Evolutionary conservation across 2,113 vertebrate genomes (phyloP), one percentile per base, ranked within the genome.

Genomic region (Toxostoma redivivum): DNA sequence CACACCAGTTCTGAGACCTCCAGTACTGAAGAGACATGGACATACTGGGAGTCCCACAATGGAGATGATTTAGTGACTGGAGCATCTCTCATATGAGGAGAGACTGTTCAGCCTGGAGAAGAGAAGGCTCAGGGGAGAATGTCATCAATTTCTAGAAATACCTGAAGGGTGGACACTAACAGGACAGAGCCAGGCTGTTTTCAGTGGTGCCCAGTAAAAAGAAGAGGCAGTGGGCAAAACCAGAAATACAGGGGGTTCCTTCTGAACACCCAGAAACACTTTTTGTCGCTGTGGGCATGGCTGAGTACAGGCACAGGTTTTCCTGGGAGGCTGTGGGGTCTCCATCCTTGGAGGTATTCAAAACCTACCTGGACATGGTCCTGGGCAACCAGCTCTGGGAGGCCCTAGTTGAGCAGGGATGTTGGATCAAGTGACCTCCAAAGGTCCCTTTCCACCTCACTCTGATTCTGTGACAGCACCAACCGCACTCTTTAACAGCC

Each of bases 351-450:
- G 22, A 84, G 22, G 11, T 54, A 35, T 3, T 45, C 19, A 58
- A 28, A 72, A 64, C 9, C 19, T 7, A 6, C 4, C 11, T 58
- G 53, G 38, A 31, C 9, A 0, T 10, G 5, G 33, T 21, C 53
- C 19, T 77, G 31, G 14, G 22, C 14, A 57, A 0, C 7, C 0
- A 0, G 25, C 37, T 48, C 5, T 53, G 15, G 23, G 27, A 42
- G 12, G 8, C 38, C 9, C 11, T 81, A 1, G 11, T 7, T 78
- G 35, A 47, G 30, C 44, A 56, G 54, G 18, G 19, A 14, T 8
- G 8, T 31, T 85, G 64, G 37, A 40, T 58, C 37, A 69, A 48
- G 15, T 33, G 40, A 31, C 6, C 12, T 83, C 37, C 54, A 45
- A 37, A 78, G 30, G 22, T 64, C 44, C 7, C 35, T 81, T 57